A percentile compares a stretch with the other conserved stretches of the same genome.
These are phyloP conservation scores for Spinus olivaceus DNA, from an alignment of 2,797 vertebrate species.

Conservation along the genomic window DNA sequence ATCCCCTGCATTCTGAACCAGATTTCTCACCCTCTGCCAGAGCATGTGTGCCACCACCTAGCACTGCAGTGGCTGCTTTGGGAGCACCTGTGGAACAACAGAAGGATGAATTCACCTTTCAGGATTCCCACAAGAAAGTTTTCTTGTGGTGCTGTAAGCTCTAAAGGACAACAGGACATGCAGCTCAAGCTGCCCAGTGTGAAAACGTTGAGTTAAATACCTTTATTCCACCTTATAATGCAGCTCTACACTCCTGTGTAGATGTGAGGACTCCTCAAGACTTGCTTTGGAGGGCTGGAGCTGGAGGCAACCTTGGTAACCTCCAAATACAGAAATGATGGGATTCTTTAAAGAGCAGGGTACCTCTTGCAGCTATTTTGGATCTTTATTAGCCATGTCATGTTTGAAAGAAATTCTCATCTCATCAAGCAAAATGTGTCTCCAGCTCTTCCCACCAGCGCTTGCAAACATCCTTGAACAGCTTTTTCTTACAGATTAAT, in stretches of 20 bases:
- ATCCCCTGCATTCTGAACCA: not conserved
- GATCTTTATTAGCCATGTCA: not conserved
- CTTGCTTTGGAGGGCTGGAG: not conserved
- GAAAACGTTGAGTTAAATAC: not conserved
- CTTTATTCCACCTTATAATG: not conserved
- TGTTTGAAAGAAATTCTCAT: not conserved
- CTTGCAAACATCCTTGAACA: not conserved
- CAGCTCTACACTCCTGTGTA: not conserved
- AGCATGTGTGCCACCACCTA: not conserved
- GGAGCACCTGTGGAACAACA: not conserved
- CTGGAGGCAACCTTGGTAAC: not conserved
- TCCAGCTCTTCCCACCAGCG: not conserved
- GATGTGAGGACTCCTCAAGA: not conserved
- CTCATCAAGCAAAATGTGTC: not conserved
- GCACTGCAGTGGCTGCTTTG: not conserved
- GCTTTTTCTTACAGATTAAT: not conserved
- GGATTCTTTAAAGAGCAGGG: not conserved
- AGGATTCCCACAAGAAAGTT: not conserved
- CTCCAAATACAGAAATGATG: not conserved
- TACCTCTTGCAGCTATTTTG: not conserved
- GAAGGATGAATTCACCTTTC: not conserved
- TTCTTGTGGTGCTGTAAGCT: not conserved
- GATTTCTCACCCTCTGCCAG: not conserved
- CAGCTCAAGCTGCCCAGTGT: not conserved
- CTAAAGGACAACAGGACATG: not conserved